Evolutionary conservation across 2,113 vertebrate species (phyloP).

Genomic region (Hydropotes inermis): DNA sequence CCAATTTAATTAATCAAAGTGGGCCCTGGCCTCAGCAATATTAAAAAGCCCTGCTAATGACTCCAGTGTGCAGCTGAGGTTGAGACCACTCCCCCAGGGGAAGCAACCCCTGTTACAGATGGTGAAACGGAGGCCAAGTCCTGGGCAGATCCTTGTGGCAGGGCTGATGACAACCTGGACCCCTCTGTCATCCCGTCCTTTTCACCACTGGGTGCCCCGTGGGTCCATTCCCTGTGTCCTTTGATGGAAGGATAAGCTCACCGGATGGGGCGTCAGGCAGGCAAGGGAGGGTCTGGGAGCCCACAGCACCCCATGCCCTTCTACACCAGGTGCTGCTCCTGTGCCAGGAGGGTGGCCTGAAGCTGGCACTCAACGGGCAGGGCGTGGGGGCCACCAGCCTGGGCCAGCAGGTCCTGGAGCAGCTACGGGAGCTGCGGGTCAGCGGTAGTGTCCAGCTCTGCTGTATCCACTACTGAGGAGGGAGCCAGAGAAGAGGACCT

Average conservation of each 20-base stretch:
- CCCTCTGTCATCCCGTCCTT: not conserved
- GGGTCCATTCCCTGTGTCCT: not conserved
- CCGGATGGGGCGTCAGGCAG: not conserved
- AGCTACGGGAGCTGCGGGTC: conserved; percentile 62
- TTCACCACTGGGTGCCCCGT: not conserved
- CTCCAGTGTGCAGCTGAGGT: not conserved
- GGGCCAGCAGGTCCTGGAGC: conserved; percentile 29
- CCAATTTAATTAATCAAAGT: not conserved
- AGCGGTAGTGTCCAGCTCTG: conserved; percentile 65
- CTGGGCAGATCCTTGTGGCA: no score
- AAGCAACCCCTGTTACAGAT: not conserved
- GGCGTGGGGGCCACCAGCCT: conserved; percentile 46
- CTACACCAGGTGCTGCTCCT: conserved; percentile 69
- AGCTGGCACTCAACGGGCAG: conserved; percentile 73
- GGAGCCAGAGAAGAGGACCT: not conserved
- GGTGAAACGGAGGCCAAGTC: not conserved
- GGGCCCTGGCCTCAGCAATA: no score
- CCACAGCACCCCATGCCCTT: rapidly evolving
- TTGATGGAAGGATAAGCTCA: not conserved
- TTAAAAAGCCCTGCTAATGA: not conserved
- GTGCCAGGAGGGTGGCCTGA: conserved; percentile 63
- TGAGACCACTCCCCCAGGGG: not conserved
- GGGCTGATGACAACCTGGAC: not conserved
- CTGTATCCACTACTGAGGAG: conserved; percentile 60
- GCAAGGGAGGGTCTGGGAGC: not conserved